Conservation (phyloP, 2,888 invertebrate species). For the Phaedon cochleariae region DNA sequence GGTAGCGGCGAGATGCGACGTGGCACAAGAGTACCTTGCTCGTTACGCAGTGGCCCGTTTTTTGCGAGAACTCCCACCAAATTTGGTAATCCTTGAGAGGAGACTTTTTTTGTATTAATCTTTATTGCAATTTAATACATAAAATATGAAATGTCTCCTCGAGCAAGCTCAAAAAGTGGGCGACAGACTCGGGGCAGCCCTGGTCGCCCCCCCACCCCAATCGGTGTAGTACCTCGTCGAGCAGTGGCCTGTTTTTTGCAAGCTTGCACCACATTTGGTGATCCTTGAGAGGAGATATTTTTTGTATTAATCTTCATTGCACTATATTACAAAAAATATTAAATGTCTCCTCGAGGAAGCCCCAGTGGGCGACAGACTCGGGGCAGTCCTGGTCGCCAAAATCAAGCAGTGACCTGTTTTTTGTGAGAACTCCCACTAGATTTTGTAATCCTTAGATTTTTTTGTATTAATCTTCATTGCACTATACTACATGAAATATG, state of each 20-base stretch:
- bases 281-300: constrained; percentile 60
- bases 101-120: too few relatives aligned
- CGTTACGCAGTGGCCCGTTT: constrained; percentile 70
- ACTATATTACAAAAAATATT: too few relatives aligned
- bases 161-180: constrained; percentile 80
- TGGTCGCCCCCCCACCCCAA: constrained; percentile 64
- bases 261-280: constrained; percentile 76
- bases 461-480: too few relatives aligned
- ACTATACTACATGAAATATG: too few relatives aligned
- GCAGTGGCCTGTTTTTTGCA: constrained; percentile 71
- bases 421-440: constrained; percentile 76
- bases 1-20: constrained; percentile 65
- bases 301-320: too few relatives aligned
- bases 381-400: constrained; percentile 68
- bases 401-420: constrained; percentile 70
- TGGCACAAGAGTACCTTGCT: constrained; percentile 70
- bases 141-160: too few relatives aligned
- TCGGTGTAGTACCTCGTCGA: constrained; percentile 77
- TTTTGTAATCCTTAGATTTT: constrained; percentile 75
- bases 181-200: constrained; percentile 71
- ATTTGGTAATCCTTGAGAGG: constrained; percentile 73
- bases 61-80: constrained; percentile 74
- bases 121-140: too few relatives aligned
- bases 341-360: too few relatives aligned
- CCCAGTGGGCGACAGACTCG: constrained; percentile 68